Evolutionary conservation across 2,888 invertebrate species (phyloP), one percentile per base, ranked within the genome.

Genomic region (Limenitis camilla): DNA sequence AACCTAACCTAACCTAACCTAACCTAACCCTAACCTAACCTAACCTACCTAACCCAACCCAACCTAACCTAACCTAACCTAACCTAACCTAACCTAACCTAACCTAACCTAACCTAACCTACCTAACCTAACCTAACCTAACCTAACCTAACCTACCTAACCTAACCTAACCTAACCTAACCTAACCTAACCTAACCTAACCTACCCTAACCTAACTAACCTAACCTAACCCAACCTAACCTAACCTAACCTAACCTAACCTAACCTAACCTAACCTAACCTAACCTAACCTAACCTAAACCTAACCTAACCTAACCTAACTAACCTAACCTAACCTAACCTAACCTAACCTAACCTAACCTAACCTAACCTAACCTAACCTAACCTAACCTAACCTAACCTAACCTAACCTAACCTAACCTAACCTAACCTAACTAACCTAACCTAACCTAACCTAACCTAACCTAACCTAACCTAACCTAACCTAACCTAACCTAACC

Each of bases 401-500:
- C 48, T 48, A 48, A 48, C 48, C 48, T 48, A 46, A 47, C 47
- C 47, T 40, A 48, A 48, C 46, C 48, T 48, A 40, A 48, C 48
- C 48, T 56, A 56, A 47, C 38, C 46, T 39, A 47, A 47, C 44
- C 52, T 35, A 44, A 33, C 39, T 39, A 47, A 47, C 46, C 46
- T 46, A 46, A 46, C 46, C 46, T 46, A 46, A 46, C 46, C 46
- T 47, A 47, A 47, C 46, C 46, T 39, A 39, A 50, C 58, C 58
- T 56, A 61, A 58, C 58, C 56, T 56, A 58, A 60, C 59, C 60
- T 59, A 60, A 58, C 60, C 58, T 58, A 60, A 60, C 62, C 61
- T 60, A 59, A 58, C 58, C 60, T 59, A 59, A 58, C 61, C 60
- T 61, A 61, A 58, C 60, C 60, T 61, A 58, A 58, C 60, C 61